phyloP scores from a whole-genome alignment of 2,888 invertebrate species.

The Stenurella melanura region DNA sequence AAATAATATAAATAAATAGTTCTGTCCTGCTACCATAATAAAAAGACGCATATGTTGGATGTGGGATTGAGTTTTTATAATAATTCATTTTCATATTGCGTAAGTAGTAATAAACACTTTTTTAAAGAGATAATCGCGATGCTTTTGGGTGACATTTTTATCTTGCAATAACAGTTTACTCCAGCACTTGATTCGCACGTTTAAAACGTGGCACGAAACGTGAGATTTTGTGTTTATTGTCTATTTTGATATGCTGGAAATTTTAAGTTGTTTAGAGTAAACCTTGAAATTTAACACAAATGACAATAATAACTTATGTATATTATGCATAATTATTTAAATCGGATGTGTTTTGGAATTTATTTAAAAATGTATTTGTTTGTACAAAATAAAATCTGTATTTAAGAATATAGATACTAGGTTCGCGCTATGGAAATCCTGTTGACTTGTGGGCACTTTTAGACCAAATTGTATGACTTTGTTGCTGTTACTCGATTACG shows the following conservation, averaged over 20 bases:
- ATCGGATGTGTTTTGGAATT: not conserved
- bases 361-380: not conserved
- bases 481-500: too few relatives aligned
- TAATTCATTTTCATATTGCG: not conserved
- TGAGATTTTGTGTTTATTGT: not conserved
- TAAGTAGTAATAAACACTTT: not conserved
- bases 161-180: not conserved
- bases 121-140: too few relatives aligned
- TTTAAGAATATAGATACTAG: too few relatives aligned
- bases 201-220: too few relatives aligned
- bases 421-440: too few relatives aligned
- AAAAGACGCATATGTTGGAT: not conserved
- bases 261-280: not conserved
- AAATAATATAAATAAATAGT: not conserved
- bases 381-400: too few relatives aligned
- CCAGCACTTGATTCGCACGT: not conserved
- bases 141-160: too few relatives aligned
- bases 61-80: not conserved
- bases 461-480: too few relatives aligned
- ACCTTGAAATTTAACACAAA: not conserved
- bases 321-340: not conserved
- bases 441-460: too few relatives aligned
- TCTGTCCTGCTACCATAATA: not conserved
- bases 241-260: not conserved
- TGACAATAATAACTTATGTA: not conserved